Evolutionary conservation across 2,113 vertebrate species (phyloP), one percentile per base, ranked within the genome.

Genomic region (Leptocoma aspasia): DNA sequence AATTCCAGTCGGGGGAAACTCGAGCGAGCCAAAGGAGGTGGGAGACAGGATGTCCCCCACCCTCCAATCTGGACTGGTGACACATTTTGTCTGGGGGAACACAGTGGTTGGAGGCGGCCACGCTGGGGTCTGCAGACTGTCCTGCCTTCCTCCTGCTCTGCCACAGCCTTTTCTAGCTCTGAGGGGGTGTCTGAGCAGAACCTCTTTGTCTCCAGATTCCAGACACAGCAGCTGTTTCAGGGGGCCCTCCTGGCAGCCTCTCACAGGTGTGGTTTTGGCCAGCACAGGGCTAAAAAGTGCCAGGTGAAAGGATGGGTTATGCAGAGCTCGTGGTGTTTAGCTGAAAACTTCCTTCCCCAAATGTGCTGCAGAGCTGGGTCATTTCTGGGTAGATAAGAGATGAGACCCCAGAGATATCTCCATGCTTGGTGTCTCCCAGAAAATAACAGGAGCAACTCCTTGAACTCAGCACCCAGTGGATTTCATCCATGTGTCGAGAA

Each of bases 41-140:
- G 94, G 82, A 88, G 82, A 49, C 37, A 90, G 92, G 82, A 64
- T 52, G 18, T 82, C 52, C 33, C 59, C 93, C 93, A 83, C 92
- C 86, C 69, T 70, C 89, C 94, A 85, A 57, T 95, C 95, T 88
- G 94, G 93, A 66, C 49, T 65, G 57, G 49, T 85, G 92, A 53
- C 88, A 80, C 57, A 8, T 71, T 86, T 87, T 89, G 84, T 94
- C 95, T 95, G 92, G 65, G 53, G 31, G 65, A 86, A 59, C 2
- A 1, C 1, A 3, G 60, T 0, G 0, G 57, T 35, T 88, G 11
- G 3, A 73, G 91, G 82, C 0, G 5, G 80, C 83, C 86, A 73
- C 86, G 76, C 50, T 41, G 59, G 80, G 42, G 42, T 27, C 45
- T 0, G 1, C 86, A 95, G 93, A n/a, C 80, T 84, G 56, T 81